phyloP scores from a whole-genome alignment of 1,140 invertebrate genomes.

The Calephelis nemesis region DNA sequence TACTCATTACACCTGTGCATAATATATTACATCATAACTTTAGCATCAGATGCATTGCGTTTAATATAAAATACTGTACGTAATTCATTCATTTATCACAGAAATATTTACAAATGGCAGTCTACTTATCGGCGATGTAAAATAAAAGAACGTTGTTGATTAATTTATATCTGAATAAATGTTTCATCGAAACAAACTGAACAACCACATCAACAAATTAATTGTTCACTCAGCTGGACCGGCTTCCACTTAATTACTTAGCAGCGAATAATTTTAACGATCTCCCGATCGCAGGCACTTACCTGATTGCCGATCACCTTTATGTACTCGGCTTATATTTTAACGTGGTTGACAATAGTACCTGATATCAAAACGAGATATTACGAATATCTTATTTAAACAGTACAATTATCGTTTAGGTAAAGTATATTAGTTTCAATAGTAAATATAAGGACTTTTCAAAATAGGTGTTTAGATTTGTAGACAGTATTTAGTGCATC shows the following conservation, averaged over 20 bases:
- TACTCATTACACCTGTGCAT: too few relatives aligned
- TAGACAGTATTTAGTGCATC: too few relatives aligned
- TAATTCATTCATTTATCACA: background rate
- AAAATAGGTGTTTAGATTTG: too few relatives aligned
- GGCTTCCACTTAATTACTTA: slow-evolving; percentile 49
- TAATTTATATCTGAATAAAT: slow-evolving; percentile 17
- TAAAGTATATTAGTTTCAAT: too few relatives aligned
- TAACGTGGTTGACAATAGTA: slow-evolving; percentile 1
- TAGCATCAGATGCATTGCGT: too few relatives aligned
- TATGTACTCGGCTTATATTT: slow-evolving; percentile 1
- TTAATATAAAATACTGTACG: too few relatives aligned
- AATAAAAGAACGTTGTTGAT: slow-evolving; percentile 11
- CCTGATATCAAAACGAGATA: too few relatives aligned
- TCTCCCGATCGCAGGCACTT: slow-evolving; percentile 41
- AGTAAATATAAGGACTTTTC: too few relatives aligned
- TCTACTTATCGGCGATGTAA: slow-evolving; percentile 3
- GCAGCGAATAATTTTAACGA: slow-evolving; percentile 45
- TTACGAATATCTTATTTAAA: too few relatives aligned
- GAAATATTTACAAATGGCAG: slow-evolving; percentile 10
- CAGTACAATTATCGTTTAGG: too few relatives aligned
- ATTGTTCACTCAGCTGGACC: slow-evolving; percentile 43
- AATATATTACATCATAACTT: too few relatives aligned
- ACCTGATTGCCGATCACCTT: slow-evolving; percentile 35
- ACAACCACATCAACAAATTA: slow-evolving; percentile 40
- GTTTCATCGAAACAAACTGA: slow-evolving; percentile 36